Conservation (phyloP, 2,113 vertebrate genomes). For the Salvator merianae region DNA sequence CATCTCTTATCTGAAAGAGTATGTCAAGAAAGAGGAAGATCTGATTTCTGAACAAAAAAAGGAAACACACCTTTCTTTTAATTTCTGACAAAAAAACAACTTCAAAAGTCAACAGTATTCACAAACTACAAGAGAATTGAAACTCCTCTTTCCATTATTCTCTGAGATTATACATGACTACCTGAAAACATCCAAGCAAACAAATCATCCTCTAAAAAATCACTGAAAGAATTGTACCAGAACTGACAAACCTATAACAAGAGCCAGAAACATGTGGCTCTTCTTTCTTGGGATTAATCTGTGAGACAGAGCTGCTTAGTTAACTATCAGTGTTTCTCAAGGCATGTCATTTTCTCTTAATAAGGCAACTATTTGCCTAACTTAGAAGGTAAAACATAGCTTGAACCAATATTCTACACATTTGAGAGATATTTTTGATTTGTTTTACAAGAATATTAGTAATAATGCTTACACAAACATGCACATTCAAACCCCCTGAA, state of each 20-base stretch:
- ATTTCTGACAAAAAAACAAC: neutral
- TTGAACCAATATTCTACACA: neutral
- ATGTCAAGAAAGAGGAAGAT: no score
- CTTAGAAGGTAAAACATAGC: neutral
- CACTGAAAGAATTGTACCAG: neutral
- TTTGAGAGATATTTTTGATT: neutral
- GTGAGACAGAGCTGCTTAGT: neutral
- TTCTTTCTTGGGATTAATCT: neutral
- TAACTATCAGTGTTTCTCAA: neutral
- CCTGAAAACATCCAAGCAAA: neutral
- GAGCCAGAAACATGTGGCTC: neutral
- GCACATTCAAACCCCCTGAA: no score
- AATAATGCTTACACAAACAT: no score
- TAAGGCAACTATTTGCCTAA: neutral
- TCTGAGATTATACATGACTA: neutral
- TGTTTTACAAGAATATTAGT: neutral
- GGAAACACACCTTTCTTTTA: neutral
- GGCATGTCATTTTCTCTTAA: neutral
- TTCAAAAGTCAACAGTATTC: neutral
- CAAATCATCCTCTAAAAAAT: neutral
- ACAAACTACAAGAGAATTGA: neutral
- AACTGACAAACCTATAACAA: slow-evolving; percentile 3
- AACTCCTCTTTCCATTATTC: neutral
- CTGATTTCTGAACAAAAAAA: no score
- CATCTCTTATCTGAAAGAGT: no score